Percentiles rank a stretch among this genome's conserved stretches.
Evolutionary conservation across 2,888 invertebrate species (phyloP).

Genomic region (Chloromyia formosa): DNA sequence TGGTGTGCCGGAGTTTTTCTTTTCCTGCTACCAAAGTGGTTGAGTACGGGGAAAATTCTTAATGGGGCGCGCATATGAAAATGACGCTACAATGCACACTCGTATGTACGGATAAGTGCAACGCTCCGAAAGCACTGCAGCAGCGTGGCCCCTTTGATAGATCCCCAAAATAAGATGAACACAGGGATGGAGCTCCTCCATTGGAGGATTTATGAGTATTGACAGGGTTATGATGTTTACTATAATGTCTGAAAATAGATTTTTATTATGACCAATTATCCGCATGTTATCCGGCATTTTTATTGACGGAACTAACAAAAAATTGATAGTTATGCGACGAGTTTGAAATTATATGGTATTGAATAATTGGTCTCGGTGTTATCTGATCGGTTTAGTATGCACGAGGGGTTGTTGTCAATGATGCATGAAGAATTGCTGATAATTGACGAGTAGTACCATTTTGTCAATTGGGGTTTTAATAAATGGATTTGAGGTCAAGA

Average conservation of each 20-base stretch:
- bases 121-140: not conserved
- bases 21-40: slow-evolving; percentile 27
- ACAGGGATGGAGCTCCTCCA: not conserved
- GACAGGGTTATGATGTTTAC: slow-evolving; percentile 42
- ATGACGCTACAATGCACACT: not conserved
- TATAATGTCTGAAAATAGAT: slow-evolving; percentile 32
- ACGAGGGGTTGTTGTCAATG: too few species aligned
- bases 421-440: too few species aligned
- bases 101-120: not conserved
- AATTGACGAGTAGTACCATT: too few species aligned
- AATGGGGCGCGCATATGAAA: slow-evolving; percentile 22
- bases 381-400: too few species aligned
- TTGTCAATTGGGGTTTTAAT: too few species aligned
- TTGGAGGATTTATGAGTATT: slow-evolving; percentile 40
- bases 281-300: slow-evolving; percentile 11
- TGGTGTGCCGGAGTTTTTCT: not conserved
- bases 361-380: slow-evolving; percentile 22
- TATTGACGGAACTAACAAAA: not conserved
- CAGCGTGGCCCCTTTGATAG: not conserved
- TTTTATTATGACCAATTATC: slow-evolving; percentile 37
- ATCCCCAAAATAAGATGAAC: not conserved
- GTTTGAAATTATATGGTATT: slow-evolving; percentile 20
- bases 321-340: slow-evolving; percentile 28
- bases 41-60: slow-evolving; percentile 15
- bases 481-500: too few species aligned